These are phyloP conservation scores for Sebastes melanostomus DNA, from an alignment of 2,797 vertebrate species.

Conservation along the genomic window DNA sequence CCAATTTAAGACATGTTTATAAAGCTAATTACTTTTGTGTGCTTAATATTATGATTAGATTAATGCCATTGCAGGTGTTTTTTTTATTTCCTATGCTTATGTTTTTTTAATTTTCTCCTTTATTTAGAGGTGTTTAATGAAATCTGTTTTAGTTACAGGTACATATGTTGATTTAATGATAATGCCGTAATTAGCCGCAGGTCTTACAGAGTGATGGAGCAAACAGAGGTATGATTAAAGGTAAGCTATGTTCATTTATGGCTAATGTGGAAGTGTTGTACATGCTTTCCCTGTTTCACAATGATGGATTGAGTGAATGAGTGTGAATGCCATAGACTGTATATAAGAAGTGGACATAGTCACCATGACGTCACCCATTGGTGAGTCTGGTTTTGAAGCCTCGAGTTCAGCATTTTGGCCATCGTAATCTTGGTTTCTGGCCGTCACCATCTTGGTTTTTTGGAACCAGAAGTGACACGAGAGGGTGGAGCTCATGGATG, in stretches of 20 bases:
- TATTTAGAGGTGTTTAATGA: neutral
- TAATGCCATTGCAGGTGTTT: too few species aligned
- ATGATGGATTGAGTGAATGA: neutral
- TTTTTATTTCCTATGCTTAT: neutral
- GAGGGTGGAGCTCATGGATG: too few species aligned
- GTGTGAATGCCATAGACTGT: neutral
- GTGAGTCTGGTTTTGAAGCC: too few species aligned
- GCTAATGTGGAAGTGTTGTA: neutral
- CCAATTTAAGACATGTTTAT: too few species aligned
- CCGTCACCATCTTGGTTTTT: too few species aligned
- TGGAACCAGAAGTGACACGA: too few species aligned
- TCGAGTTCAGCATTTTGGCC: too few species aligned
- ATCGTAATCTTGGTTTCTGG: too few species aligned
- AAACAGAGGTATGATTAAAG: neutral
- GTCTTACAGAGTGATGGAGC: neutral
- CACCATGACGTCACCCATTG: too few species aligned
- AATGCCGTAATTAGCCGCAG: neutral
- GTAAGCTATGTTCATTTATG: neutral
- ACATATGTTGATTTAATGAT: neutral
- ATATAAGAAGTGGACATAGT: too few species aligned
- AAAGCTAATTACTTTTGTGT: too few species aligned
- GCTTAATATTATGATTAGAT: too few species aligned
- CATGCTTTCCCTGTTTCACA: neutral
- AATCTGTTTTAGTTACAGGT: neutral
- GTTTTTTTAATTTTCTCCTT: neutral